Conservation (phyloP, 1,140 invertebrate genomes). For the Steinernema khuongi region DNA sequence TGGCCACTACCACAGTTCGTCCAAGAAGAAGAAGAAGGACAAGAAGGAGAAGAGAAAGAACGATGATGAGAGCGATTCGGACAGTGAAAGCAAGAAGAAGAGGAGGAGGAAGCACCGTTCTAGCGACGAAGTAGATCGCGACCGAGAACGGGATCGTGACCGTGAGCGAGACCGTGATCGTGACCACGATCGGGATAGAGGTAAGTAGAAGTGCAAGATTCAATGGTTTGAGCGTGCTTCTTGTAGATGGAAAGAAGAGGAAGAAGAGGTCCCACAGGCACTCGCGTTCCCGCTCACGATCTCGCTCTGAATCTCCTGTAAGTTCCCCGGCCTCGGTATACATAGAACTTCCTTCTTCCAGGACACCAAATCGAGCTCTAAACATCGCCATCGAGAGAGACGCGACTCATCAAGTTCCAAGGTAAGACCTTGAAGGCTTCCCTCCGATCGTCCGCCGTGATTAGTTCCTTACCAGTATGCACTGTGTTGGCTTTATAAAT, state of each 20-base stretch:
- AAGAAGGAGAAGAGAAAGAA: constrained; percentile 27
- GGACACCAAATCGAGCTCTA: not conserved
- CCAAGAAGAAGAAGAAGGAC: constrained; percentile 34
- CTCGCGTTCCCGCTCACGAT: constrained; percentile 4
- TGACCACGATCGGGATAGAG: not conserved
- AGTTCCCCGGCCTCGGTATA: not conserved
- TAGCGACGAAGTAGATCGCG: constrained; percentile 19
- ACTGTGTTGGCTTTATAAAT: too few species aligned
- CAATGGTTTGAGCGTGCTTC: too few species aligned
- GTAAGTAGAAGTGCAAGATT: too few species aligned
- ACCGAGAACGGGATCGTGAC: not conserved
- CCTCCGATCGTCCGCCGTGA: too few species aligned
- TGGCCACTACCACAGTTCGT: constrained; percentile 26
- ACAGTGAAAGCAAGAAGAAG: constrained; percentile 18
- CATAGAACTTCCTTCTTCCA: not conserved
- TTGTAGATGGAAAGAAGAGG: constrained; percentile 2
- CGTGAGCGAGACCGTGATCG: not conserved
- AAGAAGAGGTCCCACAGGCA: constrained; percentile 18
- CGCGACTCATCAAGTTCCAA: constrained; percentile 5
- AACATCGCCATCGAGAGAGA: not conserved
- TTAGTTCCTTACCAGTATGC: too few species aligned
- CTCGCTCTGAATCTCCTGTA: constrained; percentile 4
- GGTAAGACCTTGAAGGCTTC: not conserved
- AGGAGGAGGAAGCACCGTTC: constrained; percentile 13
- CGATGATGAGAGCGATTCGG: constrained; percentile 11